Evolutionary conservation across 1,140 invertebrate genomes (phyloP), one percentile per base, ranked within the genome.

Genomic region (Drosophila arawakana): DNA sequence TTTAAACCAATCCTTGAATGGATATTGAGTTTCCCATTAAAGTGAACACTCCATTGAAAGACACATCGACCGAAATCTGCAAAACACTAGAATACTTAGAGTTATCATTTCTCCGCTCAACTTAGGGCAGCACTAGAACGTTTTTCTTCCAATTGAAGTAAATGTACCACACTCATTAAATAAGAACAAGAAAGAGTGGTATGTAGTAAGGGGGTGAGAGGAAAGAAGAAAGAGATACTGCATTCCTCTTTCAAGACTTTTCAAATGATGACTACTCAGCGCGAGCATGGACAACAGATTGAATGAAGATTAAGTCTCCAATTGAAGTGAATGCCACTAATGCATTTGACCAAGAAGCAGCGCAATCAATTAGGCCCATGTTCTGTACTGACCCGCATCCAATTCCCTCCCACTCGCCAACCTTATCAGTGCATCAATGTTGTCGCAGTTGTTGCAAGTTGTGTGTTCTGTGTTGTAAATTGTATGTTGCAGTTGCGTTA

Each of bases 361-460:
- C 44, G 55, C 52, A 69, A 80, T 88, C 83, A 82, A 88, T 82
- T 88, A 79, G 81, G 73, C 65, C 49, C 63, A 69, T 55, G 66
- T 43, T 55, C 50, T 54, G 58, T 21, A 21, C 6, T 30, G 25
- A 62, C 82, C 82, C 83, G 82, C 82, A 86, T 88, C 62, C 10
- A 62, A 52, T 47, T 39, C 60, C 57, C 62, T 52, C 59, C 81
- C 77, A 77, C 65, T 59, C 50, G 63, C 43, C 25, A 30, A 4
- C 6, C 79, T 88, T 86, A 86, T 86, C 82, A 58, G 69, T 47
- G 67, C 72, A 88, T 86, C 82, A 65, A 66, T 59, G 67, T 44
- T 68, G 57, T 30, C 41, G 58, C 39, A 72, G 70, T 70, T 62
- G 35, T 61, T 71, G 74, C 39, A 63, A 68, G 57, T 58, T 30